Conservation (phyloP, 1,140 invertebrate genomes). For the Andrena cerasifolii region DNA sequence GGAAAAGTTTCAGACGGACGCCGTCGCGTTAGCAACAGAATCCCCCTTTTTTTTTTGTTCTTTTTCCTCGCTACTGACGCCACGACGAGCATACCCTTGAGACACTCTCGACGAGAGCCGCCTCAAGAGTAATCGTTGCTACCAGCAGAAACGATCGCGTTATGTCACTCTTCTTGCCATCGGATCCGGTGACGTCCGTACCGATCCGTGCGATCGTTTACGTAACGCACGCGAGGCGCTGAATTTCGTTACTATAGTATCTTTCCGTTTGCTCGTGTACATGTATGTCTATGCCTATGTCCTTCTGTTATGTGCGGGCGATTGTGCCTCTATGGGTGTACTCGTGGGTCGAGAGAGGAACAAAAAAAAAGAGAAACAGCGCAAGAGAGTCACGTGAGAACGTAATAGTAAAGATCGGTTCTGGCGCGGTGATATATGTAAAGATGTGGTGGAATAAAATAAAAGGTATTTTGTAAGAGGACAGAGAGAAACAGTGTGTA, state of each 20-base stretch:
- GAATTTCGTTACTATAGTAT: conserved; percentile 63
- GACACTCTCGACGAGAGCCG: background rate
- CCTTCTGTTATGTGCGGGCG: too few species aligned
- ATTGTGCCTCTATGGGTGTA: too few species aligned
- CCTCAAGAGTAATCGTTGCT: background rate
- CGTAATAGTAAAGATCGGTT: conserved; percentile 76
- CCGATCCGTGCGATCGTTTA: conserved; percentile 36
- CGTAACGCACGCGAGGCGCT: conserved; percentile 33
- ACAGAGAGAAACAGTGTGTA: conserved; percentile 68
- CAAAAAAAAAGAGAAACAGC: conserved; percentile 75
- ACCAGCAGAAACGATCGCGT: conserved; percentile 10
- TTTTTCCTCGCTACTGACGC: background rate
- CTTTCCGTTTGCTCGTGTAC: conserved; percentile 48
- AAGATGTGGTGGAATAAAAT: conserved; percentile 70
- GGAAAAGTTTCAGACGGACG: conserved; percentile 24
- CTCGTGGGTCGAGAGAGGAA: conserved; percentile 13
- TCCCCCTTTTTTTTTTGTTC: too few species aligned
- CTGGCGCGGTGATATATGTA: conserved; percentile 74
- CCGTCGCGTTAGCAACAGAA: conserved; percentile 51
- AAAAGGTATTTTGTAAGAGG: conserved; percentile 68
- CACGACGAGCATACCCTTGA: too few species aligned
- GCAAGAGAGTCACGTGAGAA: conserved; percentile 74
- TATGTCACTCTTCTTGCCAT: conserved; percentile 40
- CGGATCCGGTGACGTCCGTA: conserved; percentile 34
- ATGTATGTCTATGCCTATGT: too few species aligned